A percentile compares a stretch with the other conserved stretches of the same genome.
These are phyloP conservation scores for Scaptomyza flava DNA, from an alignment of 2,888 invertebrate genomes.

Conservation along the genomic window DNA sequence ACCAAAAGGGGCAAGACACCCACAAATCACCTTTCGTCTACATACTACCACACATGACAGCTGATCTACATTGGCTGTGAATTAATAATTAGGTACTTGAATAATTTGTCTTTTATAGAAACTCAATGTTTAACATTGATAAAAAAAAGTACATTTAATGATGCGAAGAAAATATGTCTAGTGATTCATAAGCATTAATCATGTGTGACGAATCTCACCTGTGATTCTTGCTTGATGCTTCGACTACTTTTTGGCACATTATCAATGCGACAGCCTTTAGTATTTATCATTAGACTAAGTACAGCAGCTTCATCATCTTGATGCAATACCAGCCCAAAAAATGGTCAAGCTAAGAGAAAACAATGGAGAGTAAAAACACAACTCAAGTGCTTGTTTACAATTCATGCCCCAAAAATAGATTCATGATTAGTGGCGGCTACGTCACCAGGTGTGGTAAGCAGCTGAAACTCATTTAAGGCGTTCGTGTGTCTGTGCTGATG, in stretches of 20 bases:
- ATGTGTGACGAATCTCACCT: conserved; percentile 64
- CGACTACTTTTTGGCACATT: conserved; percentile 54
- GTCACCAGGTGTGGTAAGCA: conserved; percentile 73
- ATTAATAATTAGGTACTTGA: conserved; percentile 50
- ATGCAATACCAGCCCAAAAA: conserved; percentile 26
- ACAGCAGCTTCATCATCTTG: conserved; percentile 41
- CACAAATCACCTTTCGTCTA: conserved; percentile 41
- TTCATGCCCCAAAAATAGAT: conserved; percentile 67
- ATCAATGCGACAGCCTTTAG: conserved; percentile 49
- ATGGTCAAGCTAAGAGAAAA: conserved; percentile 27
- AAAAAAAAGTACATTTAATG: conserved; percentile 19
- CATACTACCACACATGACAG: conserved; percentile 28
- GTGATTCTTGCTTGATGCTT: conserved; percentile 47
- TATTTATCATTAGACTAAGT: conserved; percentile 49
- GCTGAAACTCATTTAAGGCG: conserved; percentile 33
- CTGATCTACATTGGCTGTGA: conserved; percentile 56
- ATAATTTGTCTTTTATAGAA: conserved; percentile 13
- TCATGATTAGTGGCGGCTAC: conserved; percentile 72
- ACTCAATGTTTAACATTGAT: conserved; percentile 50
- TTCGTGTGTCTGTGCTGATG: conserved; percentile 42
- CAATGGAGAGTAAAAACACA: conserved; percentile 60
- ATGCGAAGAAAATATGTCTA: conserved; percentile 25
- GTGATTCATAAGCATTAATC: conserved; percentile 57
- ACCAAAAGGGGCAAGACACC: conserved; percentile 22
- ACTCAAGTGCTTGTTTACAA: conserved; percentile 67